Base-by-base conservation (phyloP, 1,140 invertebrate species). In the Drosophila kepulauana region DNA sequence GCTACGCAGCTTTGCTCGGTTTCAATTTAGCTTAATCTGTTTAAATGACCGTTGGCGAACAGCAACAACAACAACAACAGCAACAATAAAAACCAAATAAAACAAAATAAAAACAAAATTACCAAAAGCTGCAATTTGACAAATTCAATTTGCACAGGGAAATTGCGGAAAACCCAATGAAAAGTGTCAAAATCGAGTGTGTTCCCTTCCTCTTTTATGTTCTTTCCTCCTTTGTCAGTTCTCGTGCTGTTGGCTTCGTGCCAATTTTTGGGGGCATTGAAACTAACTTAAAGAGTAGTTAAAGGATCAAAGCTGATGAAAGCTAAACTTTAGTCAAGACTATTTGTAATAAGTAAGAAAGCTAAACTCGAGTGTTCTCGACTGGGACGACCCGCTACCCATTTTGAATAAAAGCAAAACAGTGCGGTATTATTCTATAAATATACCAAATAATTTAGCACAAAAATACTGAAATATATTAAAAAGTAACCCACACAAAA, bases 21-120 rank as follows among this genome's bases (percentile, higher is more conserved):
- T 88, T 81, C 80, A 88, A 84, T 84, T 88, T 82, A 75, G 52
- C 58, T 80, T 81, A 88, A 88, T 84, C 80, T 84, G 70, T 78
- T 81, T 77, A 78, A 81, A 88, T 84, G 77, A 52, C 77, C 72
- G 46, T 30, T 30, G 61, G 54, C 48, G 30, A 57, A 63, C 35
- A 52, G 45, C 48, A 75, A 41, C 3, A 43, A 11, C 41, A 1
- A 16, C 41, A 59, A 35, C 3, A 54, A 52, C 25, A 73, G 7
- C 4, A 38, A 20, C 62, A 68, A 35, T 13, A 61, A 43, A 30
- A 48, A 51, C 2, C 35, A 54, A 52, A 58, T 46, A 35, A 79
- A 46, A 38, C 59, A 69, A 56, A 56, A 54, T 59, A 68, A 68
- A 61, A 49, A 54, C 48, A 72, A 65, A 82, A 82, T 81, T 79